Conservation (phyloP, 2,888 invertebrate genomes). For the Nymphalis urticae region DNA sequence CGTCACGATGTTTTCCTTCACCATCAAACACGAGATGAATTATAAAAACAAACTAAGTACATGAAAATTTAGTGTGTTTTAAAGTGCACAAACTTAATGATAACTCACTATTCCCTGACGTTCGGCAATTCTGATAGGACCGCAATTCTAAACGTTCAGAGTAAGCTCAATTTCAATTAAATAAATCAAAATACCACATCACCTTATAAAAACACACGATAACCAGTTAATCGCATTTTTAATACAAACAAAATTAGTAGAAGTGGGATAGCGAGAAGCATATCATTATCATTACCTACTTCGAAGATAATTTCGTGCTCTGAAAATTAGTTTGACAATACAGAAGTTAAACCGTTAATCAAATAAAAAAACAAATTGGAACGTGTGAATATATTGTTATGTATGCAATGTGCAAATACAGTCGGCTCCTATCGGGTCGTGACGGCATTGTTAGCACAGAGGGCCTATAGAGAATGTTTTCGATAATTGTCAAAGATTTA, state of each 20-base stretch:
- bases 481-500: too few relatives aligned
- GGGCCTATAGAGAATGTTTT: too few relatives aligned
- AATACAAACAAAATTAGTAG: not conserved
- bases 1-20: too few relatives aligned
- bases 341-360: constrained; percentile 13
- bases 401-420: not conserved
- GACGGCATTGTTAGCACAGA: not conserved
- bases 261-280: not conserved
- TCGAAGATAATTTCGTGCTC: constrained; percentile 13
- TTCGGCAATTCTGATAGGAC: too few relatives aligned
- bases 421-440: not conserved
- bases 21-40: too few relatives aligned
- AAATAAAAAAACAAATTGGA: constrained; percentile 17
- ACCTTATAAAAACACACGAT: not conserved
- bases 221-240: not conserved
- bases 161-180: too few relatives aligned
- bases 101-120: too few relatives aligned
- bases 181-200: not conserved
- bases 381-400: constrained; percentile 22
- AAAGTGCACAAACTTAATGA: too few relatives aligned
- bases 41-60: too few relatives aligned
- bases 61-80: too few relatives aligned
- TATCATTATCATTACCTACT: not conserved
- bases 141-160: too few relatives aligned
- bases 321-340: constrained; percentile 10